Base-by-base conservation (phyloP, 2,113 vertebrate species). In the Eupsittula cactorum region DNA sequence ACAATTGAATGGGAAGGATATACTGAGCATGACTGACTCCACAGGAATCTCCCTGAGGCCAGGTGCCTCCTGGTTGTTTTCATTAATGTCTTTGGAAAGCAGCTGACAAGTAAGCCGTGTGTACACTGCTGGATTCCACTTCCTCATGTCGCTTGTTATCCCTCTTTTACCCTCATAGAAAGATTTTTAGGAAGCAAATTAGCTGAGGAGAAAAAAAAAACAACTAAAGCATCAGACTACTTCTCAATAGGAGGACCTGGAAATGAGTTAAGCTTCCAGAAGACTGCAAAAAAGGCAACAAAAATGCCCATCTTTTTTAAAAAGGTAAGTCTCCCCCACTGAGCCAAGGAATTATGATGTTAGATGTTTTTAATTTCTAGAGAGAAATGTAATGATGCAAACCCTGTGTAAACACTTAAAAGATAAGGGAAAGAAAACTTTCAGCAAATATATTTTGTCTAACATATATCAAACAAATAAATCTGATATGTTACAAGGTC, bases 271-370 rank as follows among this genome's bases (percentile, higher is more conserved):
- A 76, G 9, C 16, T 76, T 93, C 39, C 16, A 73, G 28, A 78
- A 75, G 17, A 64, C 5, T 18, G 24, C 19, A 88, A 82, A 75
- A 71, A 57, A 1, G 0, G 57, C 39, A 71, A 37, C 1, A 63
- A 68, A 85, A 59, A 60, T 59, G 5, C 2, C 5, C 37, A 0
- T 10, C 6, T 75, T 60, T 81, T 90, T 85, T 16, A 68, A 50
- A 74, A 64, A 10, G 0, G 3, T 23, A 89, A 46, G 39, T 1
- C 5, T 42, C 1, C 1, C 3, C 1, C 0, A 1, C 16, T 13
- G 21, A n/a, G 10, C 7, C 23, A 60, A 46, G 11, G 17, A 76
- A 65, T 77, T 52, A 20, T 35, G 27, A 69, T 6, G 13, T 63
- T 65, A 86, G 7, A 37, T 49, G 37, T 14, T 81, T 63, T 12